Percentiles rank a stretch among this genome's conserved stretches.
These are phyloP conservation scores for Micrastur ruficollis DNA, from an alignment of 2,797 vertebrate species.

Conservation along the genomic window DNA sequence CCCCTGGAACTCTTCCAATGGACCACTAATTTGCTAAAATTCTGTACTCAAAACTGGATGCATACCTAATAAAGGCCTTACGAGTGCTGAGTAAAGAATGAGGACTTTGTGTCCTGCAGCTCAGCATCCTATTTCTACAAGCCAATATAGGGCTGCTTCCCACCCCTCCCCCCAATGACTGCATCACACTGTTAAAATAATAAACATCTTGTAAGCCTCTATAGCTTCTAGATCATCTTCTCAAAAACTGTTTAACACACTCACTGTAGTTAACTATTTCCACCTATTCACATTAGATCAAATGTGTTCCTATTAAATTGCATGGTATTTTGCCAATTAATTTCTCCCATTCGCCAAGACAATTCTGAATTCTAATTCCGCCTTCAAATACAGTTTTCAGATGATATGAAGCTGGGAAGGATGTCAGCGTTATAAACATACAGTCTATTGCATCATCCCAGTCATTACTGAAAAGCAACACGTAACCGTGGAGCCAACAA, in stretches of 20 bases:
- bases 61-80: not conserved
- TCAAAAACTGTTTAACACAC: not conserved
- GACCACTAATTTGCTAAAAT: not conserved
- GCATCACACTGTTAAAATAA: not conserved
- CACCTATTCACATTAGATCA: not conserved
- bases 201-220: not conserved
- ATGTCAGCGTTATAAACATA: slow-evolving; percentile 1
- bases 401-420: not conserved
- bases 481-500: not conserved
- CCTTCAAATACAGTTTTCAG: not conserved
- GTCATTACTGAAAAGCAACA: not conserved
- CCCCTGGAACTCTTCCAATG: not conserved
- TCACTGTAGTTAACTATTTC: not conserved
- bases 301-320: not conserved
- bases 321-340: not conserved
- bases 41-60: not conserved
- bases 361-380: not conserved
- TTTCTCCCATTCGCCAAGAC: not conserved
- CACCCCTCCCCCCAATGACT: rapidly evolving
- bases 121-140: not conserved
- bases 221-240: not conserved
- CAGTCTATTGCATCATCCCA: not conserved
- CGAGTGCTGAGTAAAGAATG: not conserved
- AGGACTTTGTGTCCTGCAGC: not conserved
- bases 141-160: not conserved